Evolutionary conservation across 1,140 invertebrate genomes (phyloP), one percentile per base, ranked within the genome.

Genomic region (Neodiprion pinetum): DNA sequence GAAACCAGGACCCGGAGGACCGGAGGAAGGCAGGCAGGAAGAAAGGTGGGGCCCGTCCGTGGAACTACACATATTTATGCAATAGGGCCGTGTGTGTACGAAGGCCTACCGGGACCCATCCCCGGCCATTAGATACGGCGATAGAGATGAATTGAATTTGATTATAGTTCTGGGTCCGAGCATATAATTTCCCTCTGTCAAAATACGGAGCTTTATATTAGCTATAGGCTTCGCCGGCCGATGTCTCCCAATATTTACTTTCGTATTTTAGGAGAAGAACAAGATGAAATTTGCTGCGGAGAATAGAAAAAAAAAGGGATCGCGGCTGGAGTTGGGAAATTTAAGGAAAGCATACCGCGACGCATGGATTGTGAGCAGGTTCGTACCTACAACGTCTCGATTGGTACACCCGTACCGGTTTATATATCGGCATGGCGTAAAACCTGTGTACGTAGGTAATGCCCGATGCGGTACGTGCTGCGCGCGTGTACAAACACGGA

Each of bases 131-230:
- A 74, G 65, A 75, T 69, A 73, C 48, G 67, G 80, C 80, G 77
- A 81, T 67, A 69, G 74, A 80, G 81, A 81, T 77, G 75, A 80
- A 84, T 84, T 81, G 80, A 83, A 83, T 84, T 81, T 79, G 79
- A 85, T 85, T 84, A 81, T 72, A 71, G 72, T 67, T 21, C 72
- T 67, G 67, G 11, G 70, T 66, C 28, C 68, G 70, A 49, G 72
- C 80, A 79, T 82, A 70, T 82, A 84, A 84, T 84, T 84, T 80
- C 14, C 12, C 28, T 48, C 74, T 78, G 82, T 85, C 82, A 84
- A 83, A 85, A 85, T 81, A 82, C 67, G 40, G 67, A 69, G 67
- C 67, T 69, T 47, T 21, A 47, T 47, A 47, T 47, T 69, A 69
- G 11, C 40, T 14, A 21, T 65, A 14, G 17, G 7, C 61, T 17